Evolutionary conservation across 1,140 invertebrate genomes (phyloP).

Genomic region (Drosophila guanche): DNA sequence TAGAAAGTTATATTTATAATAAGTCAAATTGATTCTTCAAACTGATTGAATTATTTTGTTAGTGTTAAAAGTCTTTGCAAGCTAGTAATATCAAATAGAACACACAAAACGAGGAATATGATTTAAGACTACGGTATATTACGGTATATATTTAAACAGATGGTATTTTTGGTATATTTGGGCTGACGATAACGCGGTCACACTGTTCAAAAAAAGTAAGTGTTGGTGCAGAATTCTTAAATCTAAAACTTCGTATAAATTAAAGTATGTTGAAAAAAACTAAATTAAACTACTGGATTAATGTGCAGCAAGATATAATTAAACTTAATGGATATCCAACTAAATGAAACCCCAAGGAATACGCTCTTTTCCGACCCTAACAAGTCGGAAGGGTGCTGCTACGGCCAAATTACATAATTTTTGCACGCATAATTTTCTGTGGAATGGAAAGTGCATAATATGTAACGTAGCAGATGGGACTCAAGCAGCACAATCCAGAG

Average conservation of each 20-base stretch:
- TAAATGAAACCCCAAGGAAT: too few relatives aligned
- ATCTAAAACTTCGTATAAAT: slow-evolving; percentile 9
- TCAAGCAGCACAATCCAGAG: neutral
- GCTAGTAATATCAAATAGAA: too few relatives aligned
- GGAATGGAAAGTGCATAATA: neutral
- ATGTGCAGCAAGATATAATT: neutral
- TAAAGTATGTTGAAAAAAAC: slow-evolving; percentile 26
- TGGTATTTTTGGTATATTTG: too few relatives aligned
- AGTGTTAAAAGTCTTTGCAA: too few relatives aligned
- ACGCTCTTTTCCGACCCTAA: too few relatives aligned
- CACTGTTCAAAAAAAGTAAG: slow-evolving; percentile 46
- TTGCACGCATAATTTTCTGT: slow-evolving; percentile 42
- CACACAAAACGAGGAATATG: too few relatives aligned
- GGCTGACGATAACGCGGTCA: neutral
- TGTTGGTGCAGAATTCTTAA: slow-evolving; percentile 29
- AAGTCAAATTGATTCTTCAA: too few relatives aligned
- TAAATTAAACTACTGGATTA: neutral
- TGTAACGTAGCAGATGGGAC: neutral
- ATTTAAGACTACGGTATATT: too few relatives aligned
- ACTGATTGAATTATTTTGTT: too few relatives aligned
- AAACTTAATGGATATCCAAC: neutral
- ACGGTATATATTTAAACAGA: too few relatives aligned
- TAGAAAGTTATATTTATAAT: too few relatives aligned
- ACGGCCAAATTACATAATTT: slow-evolving; percentile 69
- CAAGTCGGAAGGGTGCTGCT: neutral